phyloP scores from a whole-genome alignment of 2,888 invertebrate genomes.

The Macrophya alboannulata region DNA sequence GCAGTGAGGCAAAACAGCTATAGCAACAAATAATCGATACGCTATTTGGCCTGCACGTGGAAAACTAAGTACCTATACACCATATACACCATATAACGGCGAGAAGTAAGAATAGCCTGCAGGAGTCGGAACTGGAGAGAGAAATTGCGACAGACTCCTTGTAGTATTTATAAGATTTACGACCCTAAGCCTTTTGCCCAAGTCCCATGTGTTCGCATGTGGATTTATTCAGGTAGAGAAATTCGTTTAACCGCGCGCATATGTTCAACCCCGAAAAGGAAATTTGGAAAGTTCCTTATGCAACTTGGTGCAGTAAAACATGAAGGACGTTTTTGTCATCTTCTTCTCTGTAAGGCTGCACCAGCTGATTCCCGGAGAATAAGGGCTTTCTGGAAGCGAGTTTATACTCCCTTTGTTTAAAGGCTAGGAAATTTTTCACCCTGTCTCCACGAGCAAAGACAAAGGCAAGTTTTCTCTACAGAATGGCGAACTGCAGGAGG shows the following conservation, averaged over 20 bases:
- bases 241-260: neutral
- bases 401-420: conserved; percentile 18
- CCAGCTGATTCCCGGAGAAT: neutral
- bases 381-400: conserved; percentile 5
- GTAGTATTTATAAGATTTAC: conserved; percentile 39
- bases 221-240: neutral
- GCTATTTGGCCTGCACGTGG: neutral
- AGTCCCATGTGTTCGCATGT: conserved; percentile 7
- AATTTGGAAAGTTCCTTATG: conserved; percentile 27
- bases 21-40: neutral
- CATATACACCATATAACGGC: neutral
- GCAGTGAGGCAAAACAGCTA: too few relatives aligned
- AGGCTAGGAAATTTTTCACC: conserved; percentile 8
- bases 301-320: neutral
- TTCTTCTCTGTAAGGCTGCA: neutral
- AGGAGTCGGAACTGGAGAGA: neutral
- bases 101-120: conserved; percentile 28
- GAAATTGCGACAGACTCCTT: conserved; percentile 30
- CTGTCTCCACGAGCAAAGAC: neutral
- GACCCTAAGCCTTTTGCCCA: conserved; percentile 13
- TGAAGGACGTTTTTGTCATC: neutral
- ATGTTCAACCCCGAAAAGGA: neutral
- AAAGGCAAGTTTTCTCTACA: conserved; percentile 31
- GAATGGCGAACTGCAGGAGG: conserved; percentile 48
- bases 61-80: neutral